phyloP scores from a whole-genome alignment of 2,797 vertebrate genomes.

The Synaphobranchus kaupii region DNA sequence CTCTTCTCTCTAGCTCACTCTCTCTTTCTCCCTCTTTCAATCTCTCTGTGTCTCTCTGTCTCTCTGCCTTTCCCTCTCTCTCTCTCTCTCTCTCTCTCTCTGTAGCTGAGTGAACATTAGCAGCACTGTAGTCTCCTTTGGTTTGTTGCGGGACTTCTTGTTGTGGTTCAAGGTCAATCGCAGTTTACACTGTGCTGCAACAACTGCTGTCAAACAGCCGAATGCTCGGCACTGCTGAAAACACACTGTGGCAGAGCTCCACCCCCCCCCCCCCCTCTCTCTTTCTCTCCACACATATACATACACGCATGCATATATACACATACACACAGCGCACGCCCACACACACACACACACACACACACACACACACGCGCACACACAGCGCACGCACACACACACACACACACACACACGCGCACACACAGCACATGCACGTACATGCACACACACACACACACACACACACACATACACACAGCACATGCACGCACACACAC shows the following conservation, averaged over 20 bases:
- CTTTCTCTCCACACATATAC: background rate
- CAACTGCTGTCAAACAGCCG: slow-evolving; percentile 7
- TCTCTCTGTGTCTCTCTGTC: too few relatives aligned
- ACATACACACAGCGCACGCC: background rate
- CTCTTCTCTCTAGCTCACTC: background rate
- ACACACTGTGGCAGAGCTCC: background rate
- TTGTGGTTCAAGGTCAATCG: slow-evolving; percentile 18
- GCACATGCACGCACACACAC: background rate
- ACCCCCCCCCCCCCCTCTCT: background rate
- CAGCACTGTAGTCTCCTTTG: background rate
- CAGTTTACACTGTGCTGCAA: slow-evolving; percentile 13
- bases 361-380: background rate
- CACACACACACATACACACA: background rate
- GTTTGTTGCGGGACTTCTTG: background rate
- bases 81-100: background rate
- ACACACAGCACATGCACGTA: background rate
- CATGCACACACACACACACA: background rate
- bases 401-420: background rate
- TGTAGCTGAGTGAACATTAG: background rate
- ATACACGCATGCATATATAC: background rate
- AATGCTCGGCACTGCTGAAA: background rate
- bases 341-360: background rate
- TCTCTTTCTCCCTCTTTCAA: too few relatives aligned
- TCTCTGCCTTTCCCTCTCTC: background rate
- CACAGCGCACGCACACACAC: background rate